These are phyloP conservation scores for Cyprinodon brontotheroides DNA, from an alignment of 2,113 vertebrate species.

Conservation along the genomic window DNA sequence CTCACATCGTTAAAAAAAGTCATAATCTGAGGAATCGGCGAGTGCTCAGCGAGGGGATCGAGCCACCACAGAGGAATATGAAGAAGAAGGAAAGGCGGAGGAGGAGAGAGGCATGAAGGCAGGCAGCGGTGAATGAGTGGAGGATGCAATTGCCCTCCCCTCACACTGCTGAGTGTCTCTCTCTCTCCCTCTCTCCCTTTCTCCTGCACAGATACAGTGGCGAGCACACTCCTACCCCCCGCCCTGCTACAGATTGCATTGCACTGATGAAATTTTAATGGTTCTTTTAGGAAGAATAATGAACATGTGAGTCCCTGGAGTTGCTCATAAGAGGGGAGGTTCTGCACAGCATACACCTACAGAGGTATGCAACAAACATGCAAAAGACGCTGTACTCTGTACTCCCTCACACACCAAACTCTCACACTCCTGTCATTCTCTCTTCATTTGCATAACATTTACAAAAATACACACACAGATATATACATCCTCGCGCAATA, in stretches of 20 bases:
- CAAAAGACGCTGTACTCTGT: slow-evolving; percentile 13
- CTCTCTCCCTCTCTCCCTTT: not conserved
- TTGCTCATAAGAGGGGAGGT: slow-evolving; percentile 30
- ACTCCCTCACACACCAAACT: slow-evolving; percentile 42
- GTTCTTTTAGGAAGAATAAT: slow-evolving; percentile 86
- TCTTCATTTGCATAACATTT: slow-evolving; percentile 35
- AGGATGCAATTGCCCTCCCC: slow-evolving; percentile 61
- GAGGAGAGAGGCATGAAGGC: slow-evolving; percentile 52
- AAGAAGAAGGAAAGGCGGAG: slow-evolving; percentile 41
- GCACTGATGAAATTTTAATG: slow-evolving; percentile 88
- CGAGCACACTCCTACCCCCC: slow-evolving; percentile 56
- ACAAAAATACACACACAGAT: slow-evolving; percentile 22
- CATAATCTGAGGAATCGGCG: slow-evolving; percentile 45
- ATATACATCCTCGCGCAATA: slow-evolving; percentile 20
- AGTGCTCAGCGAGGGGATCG: slow-evolving; percentile 47
- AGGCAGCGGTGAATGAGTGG: slow-evolving; percentile 65
- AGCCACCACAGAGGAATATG: slow-evolving; percentile 47
- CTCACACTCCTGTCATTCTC: slow-evolving; percentile 9
- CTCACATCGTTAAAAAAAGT: slow-evolving; percentile 53
- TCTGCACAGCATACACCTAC: slow-evolving; percentile 56
- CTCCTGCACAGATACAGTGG: slow-evolving; percentile 38
- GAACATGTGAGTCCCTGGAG: slow-evolving; percentile 78
- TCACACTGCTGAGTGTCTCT: slow-evolving; percentile 41
- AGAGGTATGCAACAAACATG: slow-evolving; percentile 50
- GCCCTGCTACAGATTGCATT: slow-evolving; percentile 76